Percentiles rank a stretch among this genome's conserved stretches.
Conservation (phyloP, 1,140 invertebrate genomes). For the Limonius californicus region DNA sequence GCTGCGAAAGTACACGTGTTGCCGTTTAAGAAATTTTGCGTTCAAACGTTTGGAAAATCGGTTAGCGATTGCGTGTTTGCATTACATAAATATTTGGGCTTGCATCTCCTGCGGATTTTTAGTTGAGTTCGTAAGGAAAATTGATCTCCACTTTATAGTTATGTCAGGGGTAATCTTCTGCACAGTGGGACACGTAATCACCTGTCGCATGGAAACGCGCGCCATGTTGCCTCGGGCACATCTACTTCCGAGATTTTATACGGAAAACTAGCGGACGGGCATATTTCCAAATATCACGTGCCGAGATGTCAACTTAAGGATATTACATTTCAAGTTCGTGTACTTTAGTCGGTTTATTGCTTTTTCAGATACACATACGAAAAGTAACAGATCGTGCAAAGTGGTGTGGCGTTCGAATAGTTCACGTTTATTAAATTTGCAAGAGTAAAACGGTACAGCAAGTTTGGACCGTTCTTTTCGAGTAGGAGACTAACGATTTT, state of each 20-base stretch:
- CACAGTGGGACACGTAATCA: slow-evolving; percentile 7
- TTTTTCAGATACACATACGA: no score
- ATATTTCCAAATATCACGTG: slow-evolving; percentile 3
- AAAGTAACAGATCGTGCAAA: no score
- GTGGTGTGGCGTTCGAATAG: neutral
- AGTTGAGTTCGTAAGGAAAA: neutral
- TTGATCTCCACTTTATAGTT: slow-evolving; percentile 6
- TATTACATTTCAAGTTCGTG: neutral
- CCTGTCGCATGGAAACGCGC: slow-evolving; percentile 6
- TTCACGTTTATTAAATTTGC: neutral
- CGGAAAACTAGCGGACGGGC: neutral
- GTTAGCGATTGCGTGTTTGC: no score
- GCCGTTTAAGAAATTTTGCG: no score
- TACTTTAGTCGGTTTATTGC: no score
- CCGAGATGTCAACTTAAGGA: slow-evolving; percentile 2
- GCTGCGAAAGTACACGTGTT: no score
- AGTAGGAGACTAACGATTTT: no score
- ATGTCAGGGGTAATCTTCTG: slow-evolving; percentile 6
- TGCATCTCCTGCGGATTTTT: neutral
- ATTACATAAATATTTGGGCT: no score
- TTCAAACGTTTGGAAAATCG: no score
- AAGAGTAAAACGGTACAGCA: no score
- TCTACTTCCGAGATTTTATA: slow-evolving; percentile 1
- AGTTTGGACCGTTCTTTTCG: no score
- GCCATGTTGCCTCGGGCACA: slow-evolving; percentile 1